Evolutionary conservation across 2,888 invertebrate genomes (phyloP), one percentile per base, ranked within the genome.

Genomic region (Dryocosmus kuriphilus): DNA sequence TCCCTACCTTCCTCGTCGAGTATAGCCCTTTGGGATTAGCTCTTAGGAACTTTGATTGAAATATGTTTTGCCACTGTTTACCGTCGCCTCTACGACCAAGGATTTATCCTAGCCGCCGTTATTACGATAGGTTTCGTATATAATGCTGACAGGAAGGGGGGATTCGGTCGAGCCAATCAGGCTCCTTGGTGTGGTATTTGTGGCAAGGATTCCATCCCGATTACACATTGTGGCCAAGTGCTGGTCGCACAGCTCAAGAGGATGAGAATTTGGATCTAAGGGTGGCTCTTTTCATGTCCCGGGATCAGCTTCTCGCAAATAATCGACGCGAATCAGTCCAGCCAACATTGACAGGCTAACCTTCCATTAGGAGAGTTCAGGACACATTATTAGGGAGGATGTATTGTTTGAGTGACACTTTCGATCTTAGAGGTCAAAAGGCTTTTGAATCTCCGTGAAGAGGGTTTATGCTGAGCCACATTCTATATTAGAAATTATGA

Each of bases 11-110:
- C 75, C 81, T 71, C 46, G 71, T 74, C 46, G 74, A 75, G 78
- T 77, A 76, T 80, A 35, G 63, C 80, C 74, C 51, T 80, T 80
- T 51, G 80, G 83, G 87, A 86, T 86, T 86, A 86, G 85, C 85
- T 78, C 82, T 82, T 81, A 79, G 86, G 82, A 89, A 88, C 86
- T 88, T 89, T 88, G 89, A 89, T 89, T 89, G 89, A 89, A 89
- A 89, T 88, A 88, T 88, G 88, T 88, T 89, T 88, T 85, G 84
- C 86, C 84, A 83, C 83, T 88, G 88, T 88, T 89, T 88, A 86
- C 86, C 83, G 85, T 85, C 80, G 76, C 55, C 75, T 74, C 74
- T 61, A 78, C 71, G 77, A 83, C 83, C 83, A 81, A 85, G 84
- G 86, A 85, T 83, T 83, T 86, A 86, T 86, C 82, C 85, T 76